Conservation (phyloP, 2,888 invertebrate species). For the Strigamia crassipes region DNA sequence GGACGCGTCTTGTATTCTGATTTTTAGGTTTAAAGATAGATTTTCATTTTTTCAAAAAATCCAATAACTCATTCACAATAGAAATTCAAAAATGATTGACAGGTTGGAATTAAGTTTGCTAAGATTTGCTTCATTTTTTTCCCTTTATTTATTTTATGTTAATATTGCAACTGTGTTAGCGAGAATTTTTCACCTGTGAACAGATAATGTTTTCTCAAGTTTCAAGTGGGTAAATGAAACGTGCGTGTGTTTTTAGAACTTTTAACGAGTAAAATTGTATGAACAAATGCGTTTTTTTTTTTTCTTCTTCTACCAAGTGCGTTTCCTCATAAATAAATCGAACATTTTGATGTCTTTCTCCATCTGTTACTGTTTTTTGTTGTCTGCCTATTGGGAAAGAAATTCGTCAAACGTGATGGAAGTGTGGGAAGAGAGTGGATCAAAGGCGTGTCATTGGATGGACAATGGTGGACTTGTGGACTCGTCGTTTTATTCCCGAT, state of each 20-base stretch:
- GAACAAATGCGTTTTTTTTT: neutral
- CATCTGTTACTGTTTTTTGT: slow-evolving; percentile 13
- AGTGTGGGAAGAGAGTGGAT: neutral
- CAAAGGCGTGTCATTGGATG: slow-evolving; percentile 32
- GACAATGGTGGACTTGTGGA: slow-evolving; percentile 4
- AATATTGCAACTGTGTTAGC: neutral
- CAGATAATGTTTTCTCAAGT: slow-evolving; percentile 5
- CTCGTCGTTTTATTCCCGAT: neutral
- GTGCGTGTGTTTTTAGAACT: neutral
- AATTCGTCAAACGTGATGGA: neutral
- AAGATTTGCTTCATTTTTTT: neutral
- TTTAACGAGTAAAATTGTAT: neutral
- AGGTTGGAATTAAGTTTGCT: neutral
- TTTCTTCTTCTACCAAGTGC: neutral
- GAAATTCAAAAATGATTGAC: neutral
- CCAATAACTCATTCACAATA: neutral
- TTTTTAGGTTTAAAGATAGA: neutral
- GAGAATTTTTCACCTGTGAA: slow-evolving; percentile 14
- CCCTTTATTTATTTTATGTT: neutral
- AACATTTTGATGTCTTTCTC: slow-evolving; percentile 23
- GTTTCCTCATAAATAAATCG: slow-evolving; percentile 18
- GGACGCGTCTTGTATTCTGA: too few relatives aligned
- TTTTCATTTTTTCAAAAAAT: neutral
- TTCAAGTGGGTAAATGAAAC: neutral
- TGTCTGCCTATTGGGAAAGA: neutral